A percentile compares a stretch with the other conserved stretches of the same genome.
phyloP scores from a whole-genome alignment of 2,888 invertebrate genomes.

The Tanytarsus gracilentus region DNA sequence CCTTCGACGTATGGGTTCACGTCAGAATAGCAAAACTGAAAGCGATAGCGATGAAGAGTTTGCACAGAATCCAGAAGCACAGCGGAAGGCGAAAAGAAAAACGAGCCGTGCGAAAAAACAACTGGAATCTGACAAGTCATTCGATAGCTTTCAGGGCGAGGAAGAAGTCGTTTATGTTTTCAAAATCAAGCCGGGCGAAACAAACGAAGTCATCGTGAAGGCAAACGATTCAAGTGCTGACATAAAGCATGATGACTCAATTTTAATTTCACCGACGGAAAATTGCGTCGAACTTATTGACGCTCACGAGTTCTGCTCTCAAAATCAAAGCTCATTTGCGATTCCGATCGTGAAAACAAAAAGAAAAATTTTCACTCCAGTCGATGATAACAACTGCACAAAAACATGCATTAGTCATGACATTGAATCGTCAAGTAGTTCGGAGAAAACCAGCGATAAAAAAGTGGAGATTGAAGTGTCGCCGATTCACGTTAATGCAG shows the following conservation, averaged over 20 bases:
- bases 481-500: neutral
- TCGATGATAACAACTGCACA: conserved; percentile 36
- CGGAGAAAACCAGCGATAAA: conserved; percentile 30
- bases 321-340: conserved; percentile 34
- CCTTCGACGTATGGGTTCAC: conserved; percentile 41
- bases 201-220: conserved; percentile 35
- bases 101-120: conserved; percentile 36
- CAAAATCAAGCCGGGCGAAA: conserved; percentile 39
- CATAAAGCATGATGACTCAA: neutral
- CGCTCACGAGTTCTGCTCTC: conserved; percentile 31
- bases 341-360: conserved; percentile 74
- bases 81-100: conserved; percentile 41
- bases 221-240: conserved; percentile 26
- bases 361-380: conserved; percentile 67
- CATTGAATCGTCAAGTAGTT: conserved; percentile 32
- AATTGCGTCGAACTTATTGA: conserved; percentile 33
- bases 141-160: conserved; percentile 40
- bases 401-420: conserved; percentile 29
- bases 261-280: conserved; percentile 34
- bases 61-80: conserved; percentile 37
- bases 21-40: conserved; percentile 43
- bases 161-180: conserved; percentile 40
- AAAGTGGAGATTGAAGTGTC: conserved; percentile 1
- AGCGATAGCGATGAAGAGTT: conserved; percentile 42
- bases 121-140: conserved; percentile 34